Conservation (phyloP, 2,888 invertebrate species). For the Esperia sulphurella region DNA sequence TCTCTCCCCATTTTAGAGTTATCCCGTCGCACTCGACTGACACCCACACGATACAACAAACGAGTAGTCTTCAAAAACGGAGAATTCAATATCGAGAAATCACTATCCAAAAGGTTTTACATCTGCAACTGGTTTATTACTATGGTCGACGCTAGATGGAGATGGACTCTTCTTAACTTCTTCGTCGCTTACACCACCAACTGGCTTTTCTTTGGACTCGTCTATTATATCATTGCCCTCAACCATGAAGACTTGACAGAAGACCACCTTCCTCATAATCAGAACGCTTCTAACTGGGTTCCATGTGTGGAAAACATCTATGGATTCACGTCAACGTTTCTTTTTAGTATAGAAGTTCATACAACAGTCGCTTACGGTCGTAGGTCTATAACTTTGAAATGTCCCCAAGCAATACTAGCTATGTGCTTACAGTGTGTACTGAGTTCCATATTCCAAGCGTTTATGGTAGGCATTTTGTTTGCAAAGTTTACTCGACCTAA, state of each 20-base stretch:
- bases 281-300: conserved; percentile 81
- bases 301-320: conserved; percentile 93
- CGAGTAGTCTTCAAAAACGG: conserved; percentile 92
- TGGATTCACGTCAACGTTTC: conserved; percentile 94
- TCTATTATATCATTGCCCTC: conserved; percentile 95
- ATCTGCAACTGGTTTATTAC: conserved; percentile 89
- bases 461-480: conserved; percentile 93
- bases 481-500: conserved; percentile 97
- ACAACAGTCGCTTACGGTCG: conserved; percentile 95
- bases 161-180: conserved; percentile 93
- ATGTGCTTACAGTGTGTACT: conserved; percentile 97
- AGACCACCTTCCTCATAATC: conserved; percentile 78
- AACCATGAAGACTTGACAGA: conserved; percentile 92
- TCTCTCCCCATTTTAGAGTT: conserved; percentile 12
- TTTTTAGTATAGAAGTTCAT: conserved; percentile 97
- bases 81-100: conserved; percentile 91
- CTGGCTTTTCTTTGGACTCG: conserved; percentile 92
- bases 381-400: conserved; percentile 92
- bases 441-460: conserved; percentile 92
- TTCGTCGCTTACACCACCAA: conserved; percentile 89
- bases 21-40: conserved; percentile 23
- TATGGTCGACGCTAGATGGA: conserved; percentile 92
- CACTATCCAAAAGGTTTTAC: conserved; percentile 73
- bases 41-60: conserved; percentile 18
- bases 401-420: conserved; percentile 94